phyloP scores from a whole-genome alignment of 2,888 invertebrate genomes.

The Ypsolopha scabrella region DNA sequence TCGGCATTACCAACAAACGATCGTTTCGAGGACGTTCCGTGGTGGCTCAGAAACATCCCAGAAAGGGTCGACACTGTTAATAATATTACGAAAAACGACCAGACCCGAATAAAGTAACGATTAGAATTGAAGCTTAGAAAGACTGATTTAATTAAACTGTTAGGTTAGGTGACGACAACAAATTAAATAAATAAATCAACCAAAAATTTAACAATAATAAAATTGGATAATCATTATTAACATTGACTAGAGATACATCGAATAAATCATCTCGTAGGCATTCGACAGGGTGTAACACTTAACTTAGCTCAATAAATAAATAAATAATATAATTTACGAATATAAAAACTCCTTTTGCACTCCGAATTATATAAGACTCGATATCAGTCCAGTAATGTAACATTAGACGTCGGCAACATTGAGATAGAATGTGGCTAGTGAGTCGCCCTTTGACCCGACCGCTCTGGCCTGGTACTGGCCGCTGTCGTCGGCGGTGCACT shows the following conservation, averaged over 20 bases:
- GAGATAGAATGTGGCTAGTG: conserved; percentile 86
- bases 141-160: conserved; percentile 40
- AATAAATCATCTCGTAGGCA: conserved; percentile 46
- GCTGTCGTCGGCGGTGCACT: conserved; percentile 80
- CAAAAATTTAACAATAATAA: conserved; percentile 2
- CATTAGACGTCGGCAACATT: conserved; percentile 74
- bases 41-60: conserved; percentile 43
- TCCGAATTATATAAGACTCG: conserved; percentile 61
- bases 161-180: conserved; percentile 50
- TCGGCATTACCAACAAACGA: conserved; percentile 17
- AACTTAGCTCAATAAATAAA: conserved; percentile 52
- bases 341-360: conserved; percentile 53
- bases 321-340: conserved; percentile 42
- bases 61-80: conserved; percentile 18
- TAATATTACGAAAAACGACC: not conserved
- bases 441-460: conserved; percentile 87
- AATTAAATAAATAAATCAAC: conserved; percentile 13
- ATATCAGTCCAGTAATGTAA: conserved; percentile 17
- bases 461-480: conserved; percentile 92
- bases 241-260: conserved; percentile 55
- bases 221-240: conserved; percentile 33
- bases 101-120: conserved; percentile 19
- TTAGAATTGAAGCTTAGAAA: conserved; percentile 54
- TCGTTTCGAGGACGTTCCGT: conserved; percentile 26
- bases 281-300: conserved; percentile 67